Evolutionary conservation across 2,888 invertebrate genomes (phyloP).

Genomic region (Dorcus parallelipipedus): DNA sequence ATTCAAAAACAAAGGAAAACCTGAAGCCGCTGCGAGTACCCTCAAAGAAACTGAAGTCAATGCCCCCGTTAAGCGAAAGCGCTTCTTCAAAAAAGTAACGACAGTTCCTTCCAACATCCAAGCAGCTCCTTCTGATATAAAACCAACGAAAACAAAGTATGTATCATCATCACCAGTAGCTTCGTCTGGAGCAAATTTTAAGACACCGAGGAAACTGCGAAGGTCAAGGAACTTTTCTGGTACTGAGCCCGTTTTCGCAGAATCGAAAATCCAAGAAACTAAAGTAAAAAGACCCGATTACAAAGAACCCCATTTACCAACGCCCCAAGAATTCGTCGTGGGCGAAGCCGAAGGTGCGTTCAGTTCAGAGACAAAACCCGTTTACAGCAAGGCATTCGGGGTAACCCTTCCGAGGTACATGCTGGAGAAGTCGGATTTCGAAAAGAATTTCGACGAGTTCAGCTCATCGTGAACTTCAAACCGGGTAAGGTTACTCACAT

Average conservation of each 20-base stretch:
- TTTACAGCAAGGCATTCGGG: slow-evolving; percentile 62
- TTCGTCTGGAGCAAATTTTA: slow-evolving; percentile 4
- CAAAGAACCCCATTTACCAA: slow-evolving; percentile 38
- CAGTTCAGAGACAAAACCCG: slow-evolving; percentile 64
- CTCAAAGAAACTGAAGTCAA: slow-evolving; percentile 35
- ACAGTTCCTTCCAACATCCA: slow-evolving; percentile 1
- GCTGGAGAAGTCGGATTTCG: slow-evolving; percentile 65
- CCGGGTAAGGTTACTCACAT: too few relatives aligned
- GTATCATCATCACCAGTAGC: neutral
- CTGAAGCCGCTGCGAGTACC: slow-evolving; percentile 46
- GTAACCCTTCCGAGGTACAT: slow-evolving; percentile 66
- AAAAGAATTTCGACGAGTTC: slow-evolving; percentile 41
- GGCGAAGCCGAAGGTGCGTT: slow-evolving; percentile 59
- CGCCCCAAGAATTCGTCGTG: slow-evolving; percentile 54
- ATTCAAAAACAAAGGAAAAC: slow-evolving; percentile 17
- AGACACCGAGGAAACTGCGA: slow-evolving; percentile 8
- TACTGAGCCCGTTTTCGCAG: slow-evolving; percentile 33
- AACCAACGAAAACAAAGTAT: neutral
- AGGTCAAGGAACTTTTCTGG: slow-evolving; percentile 13
- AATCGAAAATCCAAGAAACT: slow-evolving; percentile 31
- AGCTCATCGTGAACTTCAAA: neutral
- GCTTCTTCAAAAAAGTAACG: slow-evolving; percentile 10
- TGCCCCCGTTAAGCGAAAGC: slow-evolving; percentile 4
- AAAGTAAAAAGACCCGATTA: slow-evolving; percentile 31
- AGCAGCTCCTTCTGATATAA: slow-evolving; percentile 5